Percentiles rank a stretch among this genome's conserved stretches.
phyloP scores from a whole-genome alignment of 2,797 vertebrate species.

The Sylvilagus floridanus region DNA sequence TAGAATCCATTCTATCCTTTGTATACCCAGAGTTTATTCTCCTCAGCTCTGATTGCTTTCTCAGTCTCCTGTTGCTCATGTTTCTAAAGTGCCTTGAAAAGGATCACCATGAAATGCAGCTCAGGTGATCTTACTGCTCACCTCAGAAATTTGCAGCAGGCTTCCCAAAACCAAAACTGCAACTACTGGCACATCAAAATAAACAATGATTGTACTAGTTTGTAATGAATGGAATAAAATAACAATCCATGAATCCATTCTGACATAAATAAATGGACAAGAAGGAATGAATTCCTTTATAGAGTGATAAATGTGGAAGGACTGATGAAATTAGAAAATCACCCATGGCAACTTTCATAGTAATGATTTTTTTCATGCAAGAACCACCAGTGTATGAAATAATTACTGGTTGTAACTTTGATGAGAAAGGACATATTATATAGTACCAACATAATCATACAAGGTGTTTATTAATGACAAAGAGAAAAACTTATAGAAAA shows the following conservation, averaged over 20 bases:
- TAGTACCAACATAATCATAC: background rate
- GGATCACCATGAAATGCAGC: background rate
- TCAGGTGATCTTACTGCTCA: background rate
- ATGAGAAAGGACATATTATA: background rate
- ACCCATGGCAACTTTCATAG: background rate
- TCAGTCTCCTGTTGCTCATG: background rate
- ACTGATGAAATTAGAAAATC: background rate
- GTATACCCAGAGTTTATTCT: background rate
- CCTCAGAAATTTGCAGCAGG: background rate
- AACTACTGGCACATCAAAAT: background rate
- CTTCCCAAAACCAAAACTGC: background rate
- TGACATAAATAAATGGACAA: background rate
- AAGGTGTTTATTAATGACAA: slow-evolving; percentile 22
- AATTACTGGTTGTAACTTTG: background rate
- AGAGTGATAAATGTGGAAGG: background rate
- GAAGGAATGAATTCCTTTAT: background rate
- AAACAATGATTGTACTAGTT: background rate
- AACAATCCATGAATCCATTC: background rate
- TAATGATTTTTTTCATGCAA: slow-evolving; percentile 9
- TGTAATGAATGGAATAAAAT: slow-evolving; percentile 18
- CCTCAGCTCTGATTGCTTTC: background rate
- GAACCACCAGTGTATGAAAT: background rate
- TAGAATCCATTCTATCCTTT: background rate
- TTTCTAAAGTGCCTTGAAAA: background rate
- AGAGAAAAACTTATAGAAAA: background rate